Evolutionary conservation across 2,797 vertebrate species (phyloP), one percentile per base, ranked within the genome.

Genomic region (Corythornis leucogaster): DNA sequence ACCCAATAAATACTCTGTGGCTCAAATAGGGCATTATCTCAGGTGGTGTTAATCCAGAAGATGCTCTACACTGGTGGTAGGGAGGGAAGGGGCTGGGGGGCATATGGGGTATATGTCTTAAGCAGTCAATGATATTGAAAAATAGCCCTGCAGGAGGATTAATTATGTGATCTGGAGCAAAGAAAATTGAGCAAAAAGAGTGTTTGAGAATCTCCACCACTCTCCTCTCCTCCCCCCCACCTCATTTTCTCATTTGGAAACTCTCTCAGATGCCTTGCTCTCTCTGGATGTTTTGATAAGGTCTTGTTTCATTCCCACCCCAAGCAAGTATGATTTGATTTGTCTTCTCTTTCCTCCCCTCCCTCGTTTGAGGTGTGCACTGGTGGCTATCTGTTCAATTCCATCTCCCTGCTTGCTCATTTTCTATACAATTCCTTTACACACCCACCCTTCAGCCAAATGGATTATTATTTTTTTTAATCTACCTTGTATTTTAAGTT

Each of bases 401-500:
- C 89, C 75, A 95, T 96, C 96, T 96, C 94, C 63, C 63, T 55
- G 75, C 91, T 94, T 96, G 96, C 95, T 97, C 94, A 94, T 97
- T 97, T 97, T 94, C 94, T 80, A 92, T 91, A 89, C 91, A 97
- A 91, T 97, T 97, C 94, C 89, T 96, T 67, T 77, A 91, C 82
- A 95, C 93, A 66, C 74, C 70, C 76, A 97, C 96, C 97, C 97
- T 97, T 95, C 68, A 97, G 97, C 93, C 95, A 97, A 97, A 97
- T 95, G 81, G 92, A 94, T 96, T 50, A 26, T 50, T 38, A 12
- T 38, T 38, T 38, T 95, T 96, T 97, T 94, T 86, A 97, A 97
- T 97, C 93, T 96, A 95, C 66, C 80, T 89, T 95, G 91, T 97
- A 95, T 97, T 97, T 97, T 94, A 96, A 96, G 96, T 97, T 97